Conservation (phyloP, 2,888 invertebrate species). For the Eupeodes latifasciatus region DNA sequence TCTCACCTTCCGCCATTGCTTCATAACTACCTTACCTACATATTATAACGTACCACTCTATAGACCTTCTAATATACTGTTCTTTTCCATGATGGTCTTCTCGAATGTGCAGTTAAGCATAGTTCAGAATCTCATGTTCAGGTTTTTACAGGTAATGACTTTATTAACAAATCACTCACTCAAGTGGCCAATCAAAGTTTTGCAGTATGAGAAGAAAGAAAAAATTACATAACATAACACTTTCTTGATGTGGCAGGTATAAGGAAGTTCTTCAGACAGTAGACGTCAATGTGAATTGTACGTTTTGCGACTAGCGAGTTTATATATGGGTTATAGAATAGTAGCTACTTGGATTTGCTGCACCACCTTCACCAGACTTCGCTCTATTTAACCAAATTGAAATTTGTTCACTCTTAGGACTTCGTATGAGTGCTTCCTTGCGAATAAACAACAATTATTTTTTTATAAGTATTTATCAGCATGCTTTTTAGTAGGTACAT, state of each 20-base stretch:
- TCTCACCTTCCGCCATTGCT: conserved; percentile 69
- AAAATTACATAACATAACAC: conserved; percentile 8
- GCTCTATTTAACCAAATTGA: conserved; percentile 50
- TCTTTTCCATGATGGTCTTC: conserved; percentile 25
- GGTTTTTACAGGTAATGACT: conserved; percentile 62
- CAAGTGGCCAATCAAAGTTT: conserved; percentile 73
- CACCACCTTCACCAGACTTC: conserved; percentile 39
- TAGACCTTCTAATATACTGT: too few relatives aligned
- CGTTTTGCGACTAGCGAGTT: background rate
- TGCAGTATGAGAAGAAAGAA: background rate
- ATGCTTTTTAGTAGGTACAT: conserved; percentile 7
- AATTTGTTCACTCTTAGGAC: background rate
- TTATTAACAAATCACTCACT: conserved; percentile 76
- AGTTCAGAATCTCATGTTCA: conserved; percentile 4
- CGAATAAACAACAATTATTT: conserved; percentile 54
- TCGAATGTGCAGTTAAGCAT: conserved; percentile 16
- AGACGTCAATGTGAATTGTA: conserved; percentile 70
- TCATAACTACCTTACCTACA: conserved; percentile 7
- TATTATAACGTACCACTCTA: too few relatives aligned
- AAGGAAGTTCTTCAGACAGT: conserved; percentile 63
- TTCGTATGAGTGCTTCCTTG: conserved; percentile 26
- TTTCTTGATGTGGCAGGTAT: conserved; percentile 48
- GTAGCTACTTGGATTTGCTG: conserved; percentile 16
- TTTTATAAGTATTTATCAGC: conserved; percentile 6
- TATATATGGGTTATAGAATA: conserved; percentile 1